Base-by-base conservation (phyloP, 2,888 invertebrate genomes). In the Ischnus inquisitorius region DNA sequence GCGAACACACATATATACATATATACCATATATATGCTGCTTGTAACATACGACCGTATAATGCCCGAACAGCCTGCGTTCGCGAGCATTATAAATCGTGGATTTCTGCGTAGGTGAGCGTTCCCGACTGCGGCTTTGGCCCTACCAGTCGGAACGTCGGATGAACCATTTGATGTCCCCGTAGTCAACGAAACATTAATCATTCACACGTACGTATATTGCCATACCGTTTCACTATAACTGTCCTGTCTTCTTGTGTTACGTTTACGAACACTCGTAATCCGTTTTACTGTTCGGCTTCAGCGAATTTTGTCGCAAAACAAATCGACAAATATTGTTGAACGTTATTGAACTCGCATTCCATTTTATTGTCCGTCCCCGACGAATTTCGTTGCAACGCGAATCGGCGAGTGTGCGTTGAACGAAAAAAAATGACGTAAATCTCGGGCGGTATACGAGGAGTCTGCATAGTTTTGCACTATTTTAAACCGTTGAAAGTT, bases 41-140 rank as follows among this genome's bases (percentile, higher is more conserved):
- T 4, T 19, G 46, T 19, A 51, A 39, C 78, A 76, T 72, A 79
- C 65, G 77, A 75, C 75, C 69, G 76, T 83, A 83, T 82, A 83
- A 82, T 77, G 74, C 77, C 77, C 79, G 75, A 76, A 68, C 75
- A 65, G 69, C 72, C 81, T 72, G 84, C 79, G 80, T 84, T 85
- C 82, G 77, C 85, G 78, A 83, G 86, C 83, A 88, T 89, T 89
- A 89, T 90, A 89, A 90, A 90, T 90, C 88, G 88, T 88, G 85
- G 86, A 89, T 89, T 90, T 90, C 87, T 87, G 88, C 87, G 87
- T 87, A 88, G 89, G 84, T 86, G 88, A 89, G 87, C 85, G 87
- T 83, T 80, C 22, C 86, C 85, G 84, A 39, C 34, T 68, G 51
- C 69, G 28, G 19, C 71, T 39, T 8, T 19, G 22, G 67, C 25